Base-by-base conservation (phyloP, 2,797 vertebrate species). In the Labeo calbasu region DNA sequence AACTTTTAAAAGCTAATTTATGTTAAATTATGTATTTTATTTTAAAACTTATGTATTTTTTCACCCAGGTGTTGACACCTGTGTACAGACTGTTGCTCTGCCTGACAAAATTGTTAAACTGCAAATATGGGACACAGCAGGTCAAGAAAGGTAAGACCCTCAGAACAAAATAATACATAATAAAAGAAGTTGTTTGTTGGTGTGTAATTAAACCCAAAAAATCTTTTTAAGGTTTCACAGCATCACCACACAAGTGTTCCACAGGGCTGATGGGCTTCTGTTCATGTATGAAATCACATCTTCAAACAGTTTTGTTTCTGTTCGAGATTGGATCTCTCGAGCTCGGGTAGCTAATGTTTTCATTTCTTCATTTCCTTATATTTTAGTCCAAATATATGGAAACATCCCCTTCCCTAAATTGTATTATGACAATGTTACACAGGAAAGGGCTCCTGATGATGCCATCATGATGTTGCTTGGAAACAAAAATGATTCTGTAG, bases 51-150 rank as follows among this genome's bases (percentile, higher is more conserved):
- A 10, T 2, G 4, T 32, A 13, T 53, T 10, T 79, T 79, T 77
- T 46, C 69, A n/a, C 53, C 61, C 84, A 99, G 98, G 98, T 19
- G 87, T 99, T 86, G 98, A 99, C 91, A 96, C 95, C 82, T 96
- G 90, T 77, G 85, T 94, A 79, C 97, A 96, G 94, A 95, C 53
- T 32, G 80, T 99, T 53, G 4, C 90, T 0, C 94, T 99, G 92
- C 96, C 97, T 84, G 94, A 94, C 80, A 94, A 92, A 85, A 43
- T 13, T 55, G 95, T 97, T 81, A 90, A 92, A 17, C 94, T 99
- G 8, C 93, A 95, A 88, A 89, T 99, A 75, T 99, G 98, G 98
- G 98, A 99, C 91, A 99, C 98, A 0, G 98, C 98, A 0, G 98
- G 98, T 36, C 97, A 98, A 87, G 98, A 99, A 88, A 96, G 98